Conservation (phyloP, 2,888 invertebrate genomes). For the Acrocyrtus sp. region DNA sequence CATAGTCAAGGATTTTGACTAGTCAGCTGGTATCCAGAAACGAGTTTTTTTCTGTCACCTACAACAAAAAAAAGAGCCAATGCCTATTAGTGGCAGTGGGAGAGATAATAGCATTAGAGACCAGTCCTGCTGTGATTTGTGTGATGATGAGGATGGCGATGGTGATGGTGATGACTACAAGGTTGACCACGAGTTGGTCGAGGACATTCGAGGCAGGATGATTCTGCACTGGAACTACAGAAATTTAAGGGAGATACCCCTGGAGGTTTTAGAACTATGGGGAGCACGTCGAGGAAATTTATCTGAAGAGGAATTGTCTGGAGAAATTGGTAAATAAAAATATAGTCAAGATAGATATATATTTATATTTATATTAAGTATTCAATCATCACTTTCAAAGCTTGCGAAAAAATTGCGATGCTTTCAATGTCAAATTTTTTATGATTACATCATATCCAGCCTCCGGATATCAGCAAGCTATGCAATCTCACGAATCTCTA, state of each 20-base stretch:
- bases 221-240: slow-evolving; percentile 68
- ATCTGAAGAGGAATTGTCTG: slow-evolving; percentile 67
- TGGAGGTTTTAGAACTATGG: slow-evolving; percentile 65
- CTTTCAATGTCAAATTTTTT: slow-evolving; percentile 1
- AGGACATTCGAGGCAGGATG: slow-evolving; percentile 65
- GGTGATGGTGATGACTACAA: too few relatives aligned
- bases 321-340: slow-evolving; percentile 60
- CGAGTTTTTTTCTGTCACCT: too few relatives aligned
- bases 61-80: too few relatives aligned
- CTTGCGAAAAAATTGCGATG: too few relatives aligned
- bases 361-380: background rate
- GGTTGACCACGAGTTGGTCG: slow-evolving; percentile 64
- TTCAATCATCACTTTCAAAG: background rate
- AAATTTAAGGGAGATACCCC: slow-evolving; percentile 65
- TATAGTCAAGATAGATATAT: too few relatives aligned
- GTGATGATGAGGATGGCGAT: too few relatives aligned
- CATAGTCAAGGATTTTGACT: too few relatives aligned
- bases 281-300: slow-evolving; percentile 66
- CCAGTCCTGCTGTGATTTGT: too few relatives aligned
- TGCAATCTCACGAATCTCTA: slow-evolving; percentile 61
- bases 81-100: too few relatives aligned
- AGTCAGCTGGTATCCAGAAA: too few relatives aligned
- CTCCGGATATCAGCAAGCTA: slow-evolving; percentile 57
- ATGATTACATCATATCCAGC: slow-evolving; percentile 54
- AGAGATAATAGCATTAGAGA: too few relatives aligned